Conservation (phyloP, 2,113 vertebrate genomes). For the Marmota flaviventris region DNA sequence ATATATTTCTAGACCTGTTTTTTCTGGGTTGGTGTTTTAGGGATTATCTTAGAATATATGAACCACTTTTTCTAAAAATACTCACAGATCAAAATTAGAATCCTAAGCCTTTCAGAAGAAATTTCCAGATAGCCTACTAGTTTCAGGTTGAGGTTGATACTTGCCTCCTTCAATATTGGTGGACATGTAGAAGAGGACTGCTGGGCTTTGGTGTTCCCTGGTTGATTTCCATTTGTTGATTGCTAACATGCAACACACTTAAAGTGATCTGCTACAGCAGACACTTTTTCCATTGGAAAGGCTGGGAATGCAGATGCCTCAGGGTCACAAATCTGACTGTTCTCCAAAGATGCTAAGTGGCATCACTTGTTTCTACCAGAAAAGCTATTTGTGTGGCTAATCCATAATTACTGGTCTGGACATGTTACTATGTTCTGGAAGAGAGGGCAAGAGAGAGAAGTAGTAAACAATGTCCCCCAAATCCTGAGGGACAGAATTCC, state of each 20-base stretch:
- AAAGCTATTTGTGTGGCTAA: constrained; percentile 1
- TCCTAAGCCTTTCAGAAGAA: constrained; percentile 33
- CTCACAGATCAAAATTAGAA: constrained; percentile 1
- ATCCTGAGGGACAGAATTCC: not conserved
- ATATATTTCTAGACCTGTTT: not conserved
- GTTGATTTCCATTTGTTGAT: not conserved
- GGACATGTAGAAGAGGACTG: not conserved
- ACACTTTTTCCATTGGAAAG: not conserved
- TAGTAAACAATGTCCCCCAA: not conserved
- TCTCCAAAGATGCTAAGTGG: not conserved
- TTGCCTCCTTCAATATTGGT: too few relatives aligned
- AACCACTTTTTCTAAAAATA: not conserved
- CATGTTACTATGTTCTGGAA: not conserved
- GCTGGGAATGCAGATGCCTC: not conserved
- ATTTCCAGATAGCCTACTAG: not conserved
- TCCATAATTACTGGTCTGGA: not conserved
- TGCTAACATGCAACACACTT: not conserved
- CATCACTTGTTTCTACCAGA: not conserved
- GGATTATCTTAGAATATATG: not conserved
- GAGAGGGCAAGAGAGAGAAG: not conserved
- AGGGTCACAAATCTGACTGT: not conserved
- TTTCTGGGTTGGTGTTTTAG: constrained; percentile 49
- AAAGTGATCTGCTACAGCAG: not conserved
- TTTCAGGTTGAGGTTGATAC: not conserved
- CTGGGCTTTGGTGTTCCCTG: not conserved